Conservation (phyloP, 2,888 invertebrate species). For the Spisula solida region DNA sequence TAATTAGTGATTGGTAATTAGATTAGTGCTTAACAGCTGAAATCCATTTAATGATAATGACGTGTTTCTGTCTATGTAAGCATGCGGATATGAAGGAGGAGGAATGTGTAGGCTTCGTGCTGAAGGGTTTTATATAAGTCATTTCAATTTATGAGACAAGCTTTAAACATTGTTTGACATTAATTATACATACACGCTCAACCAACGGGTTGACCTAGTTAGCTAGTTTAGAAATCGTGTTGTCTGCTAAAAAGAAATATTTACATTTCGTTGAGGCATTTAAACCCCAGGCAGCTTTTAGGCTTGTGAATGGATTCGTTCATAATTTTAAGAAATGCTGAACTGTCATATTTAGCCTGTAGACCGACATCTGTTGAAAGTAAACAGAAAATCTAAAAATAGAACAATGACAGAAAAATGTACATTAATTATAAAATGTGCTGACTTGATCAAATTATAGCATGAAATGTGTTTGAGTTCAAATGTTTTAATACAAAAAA, state of each 20-base stretch:
- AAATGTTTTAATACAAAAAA: too few relatives aligned
- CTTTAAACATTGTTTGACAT: neutral
- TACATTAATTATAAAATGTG: too few relatives aligned
- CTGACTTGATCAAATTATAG: too few relatives aligned
- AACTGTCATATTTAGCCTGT: neutral
- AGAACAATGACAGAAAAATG: neutral
- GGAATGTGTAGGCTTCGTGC: neutral
- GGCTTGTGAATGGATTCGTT: neutral
- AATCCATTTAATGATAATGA: too few relatives aligned
- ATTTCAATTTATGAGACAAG: neutral
- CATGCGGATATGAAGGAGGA: too few relatives aligned
- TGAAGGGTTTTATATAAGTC: neutral
- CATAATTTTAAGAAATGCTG: neutral
- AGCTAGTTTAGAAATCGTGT: neutral
- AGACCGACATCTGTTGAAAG: neutral
- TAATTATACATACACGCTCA: neutral
- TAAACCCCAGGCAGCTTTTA: neutral
- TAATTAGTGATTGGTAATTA: too few relatives aligned
- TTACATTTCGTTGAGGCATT: neutral
- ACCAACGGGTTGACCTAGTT: neutral
- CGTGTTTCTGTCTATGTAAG: too few relatives aligned
- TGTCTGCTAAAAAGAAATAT: neutral
- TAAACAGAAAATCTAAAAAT: slow-evolving; percentile 1
- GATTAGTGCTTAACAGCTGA: too few relatives aligned
- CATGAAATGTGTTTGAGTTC: too few relatives aligned